Base-by-base conservation (phyloP, 1,140 invertebrate species). In the Archivesica marissinica region DNA sequence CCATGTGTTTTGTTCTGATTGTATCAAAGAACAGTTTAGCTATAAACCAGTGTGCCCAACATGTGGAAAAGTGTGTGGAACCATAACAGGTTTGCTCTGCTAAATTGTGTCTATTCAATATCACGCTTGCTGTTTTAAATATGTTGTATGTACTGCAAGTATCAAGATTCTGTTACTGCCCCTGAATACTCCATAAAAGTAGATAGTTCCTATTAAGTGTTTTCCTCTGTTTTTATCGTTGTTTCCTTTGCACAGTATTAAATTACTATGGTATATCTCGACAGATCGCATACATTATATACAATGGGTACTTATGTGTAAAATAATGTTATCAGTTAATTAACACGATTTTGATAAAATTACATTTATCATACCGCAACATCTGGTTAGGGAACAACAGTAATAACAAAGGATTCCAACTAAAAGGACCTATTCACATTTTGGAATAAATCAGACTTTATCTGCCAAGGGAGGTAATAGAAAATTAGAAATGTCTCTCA, bases 11-110 rank as follows among this genome's bases (percentile, higher is more conserved):
- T 86, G 84, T 54, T 17, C 61, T 13, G 56, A 4, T 25, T 86
- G 76, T 61, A 80, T 80, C 52, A 68, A 80, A 47, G 25, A 52
- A 9, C 38, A 64, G 30, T 61, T 86, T 61, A 81, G 33, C 35
- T 17, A 47, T 33, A 81, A 81, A 23, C 50, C 30, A 33, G 66
- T 39, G 6, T 81, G 77, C 76, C 77, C 78, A 52, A 33, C 56
- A 25, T 86, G 77, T 81, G 56, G 61, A 9, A 56, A 13, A 30
- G 38, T 81, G 0, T 75, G 39, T 25, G 79, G 78, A 4, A 68
- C 20, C 3, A 30, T 82, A 0, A 78, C 20, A 59, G 68, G 68
- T 74, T 23, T 20, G 64, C n/a, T 6, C 20, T 7, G 13, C 9
- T 54, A n/a, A 9, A 7, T 54, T 54, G 44, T 47, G 20, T 7